Evolutionary conservation across 2,888 invertebrate genomes (phyloP), one percentile per base, ranked within the genome.

Genomic region (Anticlea derivata): DNA sequence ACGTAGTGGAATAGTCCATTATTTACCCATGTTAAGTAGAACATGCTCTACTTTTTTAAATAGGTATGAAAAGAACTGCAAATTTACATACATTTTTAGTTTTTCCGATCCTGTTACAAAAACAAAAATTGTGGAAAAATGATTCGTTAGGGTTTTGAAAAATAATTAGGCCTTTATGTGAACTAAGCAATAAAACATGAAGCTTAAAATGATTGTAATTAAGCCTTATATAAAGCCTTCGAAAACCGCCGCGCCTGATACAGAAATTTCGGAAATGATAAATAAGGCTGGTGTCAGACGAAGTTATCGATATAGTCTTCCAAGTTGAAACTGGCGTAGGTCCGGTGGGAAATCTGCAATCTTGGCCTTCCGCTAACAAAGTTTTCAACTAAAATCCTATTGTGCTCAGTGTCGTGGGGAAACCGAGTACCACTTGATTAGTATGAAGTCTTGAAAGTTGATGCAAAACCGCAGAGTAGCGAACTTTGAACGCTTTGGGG

Each of bases 361-460:
- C 88, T 87, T 87, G 86, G 86, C 79, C 81, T 82, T 75, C 74
- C 76, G 70, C 80, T 89, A 87, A 88, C 86, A 86, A 89, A 90
- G 89, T 90, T 90, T 81, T 78, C 73, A 86, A 86, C 86, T 88
- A 75, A 87, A 87, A 86, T 86, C 84, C 82, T 86, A 87, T 89
- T 87, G 87, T 89, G 76, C 75, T 75, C 66, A 68, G 78, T 78
- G 76, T 80, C 78, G 73, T 80, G 78, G 80, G 75, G 67, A 69
- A 70, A 71, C 69, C 66, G 66, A 73, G 73, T 73, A 70, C n/a
- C 73, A 78, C 79, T 86, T 86, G 81, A 86, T 86, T 83, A 81
- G 78, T 73, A 66, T 69, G 65, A 65, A 65, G 60, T 57, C 68
- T 67, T 62, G 46, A 63, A 69, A 69, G 63, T 69, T 66, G 58